These are phyloP conservation scores for Embiotoca jacksoni DNA, from an alignment of 2,113 vertebrate species.

Conservation along the genomic window DNA sequence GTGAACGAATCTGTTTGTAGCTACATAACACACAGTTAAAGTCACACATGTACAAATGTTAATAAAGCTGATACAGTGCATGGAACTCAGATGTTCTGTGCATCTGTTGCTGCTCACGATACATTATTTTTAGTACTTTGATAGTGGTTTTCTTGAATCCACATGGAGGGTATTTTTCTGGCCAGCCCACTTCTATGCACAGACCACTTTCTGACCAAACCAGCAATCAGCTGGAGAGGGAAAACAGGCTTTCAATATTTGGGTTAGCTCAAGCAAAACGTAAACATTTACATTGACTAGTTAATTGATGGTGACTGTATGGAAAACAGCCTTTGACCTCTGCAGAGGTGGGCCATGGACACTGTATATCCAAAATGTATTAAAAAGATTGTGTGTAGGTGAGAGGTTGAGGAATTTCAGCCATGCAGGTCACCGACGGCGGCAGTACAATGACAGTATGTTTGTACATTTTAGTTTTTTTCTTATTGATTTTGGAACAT, in stretches of 20 bases:
- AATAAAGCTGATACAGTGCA: not conserved
- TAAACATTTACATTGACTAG: slow-evolving; percentile 50
- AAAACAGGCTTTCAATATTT: slow-evolving; percentile 48
- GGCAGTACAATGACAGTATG: slow-evolving; percentile 2
- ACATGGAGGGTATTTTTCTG: slow-evolving; percentile 39
- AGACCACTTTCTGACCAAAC: slow-evolving; percentile 50
- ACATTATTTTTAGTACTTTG: slow-evolving; percentile 5
- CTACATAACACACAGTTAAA: not conserved
- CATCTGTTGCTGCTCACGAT: slow-evolving; percentile 12
- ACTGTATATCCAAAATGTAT: slow-evolving; percentile 46
- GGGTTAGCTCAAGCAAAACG: slow-evolving; percentile 43
- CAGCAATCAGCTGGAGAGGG: slow-evolving; percentile 46
- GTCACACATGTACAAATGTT: slow-evolving; percentile 9
- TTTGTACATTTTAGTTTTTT: not conserved
- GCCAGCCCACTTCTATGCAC: slow-evolving; percentile 4
- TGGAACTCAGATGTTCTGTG: not conserved
- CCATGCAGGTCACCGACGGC: slow-evolving; percentile 26
- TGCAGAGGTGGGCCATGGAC: slow-evolving; percentile 13
- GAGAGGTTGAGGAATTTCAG: slow-evolving; percentile 44
- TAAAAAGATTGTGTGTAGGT: slow-evolving; percentile 33
- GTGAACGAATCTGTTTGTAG: not conserved
- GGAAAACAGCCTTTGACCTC: slow-evolving; percentile 24
- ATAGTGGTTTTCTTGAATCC: slow-evolving; percentile 26
- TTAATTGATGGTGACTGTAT: slow-evolving; percentile 59
- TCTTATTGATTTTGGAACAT: slow-evolving; percentile 4